Conservation (phyloP, 2,797 vertebrate genomes). For the Pelodytes ibericus region DNA sequence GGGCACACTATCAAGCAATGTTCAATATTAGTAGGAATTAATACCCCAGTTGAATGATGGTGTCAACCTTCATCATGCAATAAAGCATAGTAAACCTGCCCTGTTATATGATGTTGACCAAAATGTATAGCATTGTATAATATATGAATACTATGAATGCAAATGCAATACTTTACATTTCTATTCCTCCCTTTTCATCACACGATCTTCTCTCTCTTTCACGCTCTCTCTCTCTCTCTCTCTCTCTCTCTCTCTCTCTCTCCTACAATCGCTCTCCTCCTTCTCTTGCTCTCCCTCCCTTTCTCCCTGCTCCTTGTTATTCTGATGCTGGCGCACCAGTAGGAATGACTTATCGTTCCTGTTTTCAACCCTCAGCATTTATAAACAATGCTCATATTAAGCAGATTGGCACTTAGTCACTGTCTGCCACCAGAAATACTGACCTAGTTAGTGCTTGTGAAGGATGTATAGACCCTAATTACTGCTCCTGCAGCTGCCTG, state of each 20-base stretch:
- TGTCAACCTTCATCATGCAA: too few relatives aligned
- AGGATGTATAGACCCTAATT: constrained; percentile 56
- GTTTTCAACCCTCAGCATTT: constrained; percentile 57
- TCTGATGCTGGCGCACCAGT: constrained; percentile 42
- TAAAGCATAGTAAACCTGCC: too few relatives aligned
- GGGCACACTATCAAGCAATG: too few relatives aligned
- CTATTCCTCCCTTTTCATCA: not conserved
- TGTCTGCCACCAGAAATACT: constrained; percentile 57
- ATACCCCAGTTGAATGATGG: too few relatives aligned
- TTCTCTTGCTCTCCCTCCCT: constrained; percentile 16
- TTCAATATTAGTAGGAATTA: too few relatives aligned
- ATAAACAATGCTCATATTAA: constrained; percentile 58
- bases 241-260: constrained; percentile 20
- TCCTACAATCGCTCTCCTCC: constrained; percentile 6
- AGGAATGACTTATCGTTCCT: constrained; percentile 55
- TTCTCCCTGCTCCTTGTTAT: constrained; percentile 50
- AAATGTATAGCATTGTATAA: not conserved
- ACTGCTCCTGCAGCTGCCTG: constrained; percentile 51
- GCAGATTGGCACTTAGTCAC: constrained; percentile 57
- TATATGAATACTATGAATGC: too few relatives aligned
- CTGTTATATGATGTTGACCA: not conserved
- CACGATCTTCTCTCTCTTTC: not conserved
- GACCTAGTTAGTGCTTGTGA: constrained; percentile 55
- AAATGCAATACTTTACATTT: not conserved
- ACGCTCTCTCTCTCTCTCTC: constrained; percentile 20